Evolutionary conservation across 2,888 invertebrate genomes (phyloP), one percentile per base, ranked within the genome.

Genomic region (Toxonevra muliebris): DNA sequence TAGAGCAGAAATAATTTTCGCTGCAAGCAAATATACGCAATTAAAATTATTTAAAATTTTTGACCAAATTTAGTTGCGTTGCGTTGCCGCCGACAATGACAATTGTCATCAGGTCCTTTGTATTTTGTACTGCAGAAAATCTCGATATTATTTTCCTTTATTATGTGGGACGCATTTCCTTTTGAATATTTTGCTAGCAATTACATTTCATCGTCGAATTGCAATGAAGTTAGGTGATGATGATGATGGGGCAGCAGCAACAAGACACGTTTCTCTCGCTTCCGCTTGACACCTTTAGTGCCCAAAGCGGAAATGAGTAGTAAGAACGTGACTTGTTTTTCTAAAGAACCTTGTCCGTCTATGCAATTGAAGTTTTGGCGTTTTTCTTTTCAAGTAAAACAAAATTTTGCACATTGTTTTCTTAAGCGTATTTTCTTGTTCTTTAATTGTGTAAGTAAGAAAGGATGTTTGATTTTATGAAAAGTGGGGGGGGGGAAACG

Each of bases 251-350:
- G 17, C 19, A 40, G 13, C 15, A n/a, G 19, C 55, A 59, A 76
- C 76, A 75, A 76, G 73, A 76, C 79, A 79, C 79, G 80, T 79
- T 74, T 19, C 17, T 71, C 72, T 15, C 68, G 68, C 76, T 79
- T 80, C 80, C 79, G 76, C 73, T 77, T 79, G 75, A 78, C 79
- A 78, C 80, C 79, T 79, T 79, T 77, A 73, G 75, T 72, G 72
- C 72, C 73, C 48, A 30, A 30, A 70, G 76, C 76, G 79, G 79
- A 79, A 79, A 80, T 79, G 80, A 79, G 78, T 74, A 74, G 75
- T 71, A 71, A 65, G 77, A 73, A 79, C 80, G 79, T 79, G 79
- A 79, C 80, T 76, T 71, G 77, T 69, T 68, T 71, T 67, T 12
- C 50, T 50, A 58, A 57, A 55, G 57, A 19, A 20, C 19, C 12